A percentile compares a stretch with the other conserved stretches of the same genome.
Evolutionary conservation across 2,797 vertebrate genomes (phyloP).

Genomic region (Fistularia tabacaria): DNA sequence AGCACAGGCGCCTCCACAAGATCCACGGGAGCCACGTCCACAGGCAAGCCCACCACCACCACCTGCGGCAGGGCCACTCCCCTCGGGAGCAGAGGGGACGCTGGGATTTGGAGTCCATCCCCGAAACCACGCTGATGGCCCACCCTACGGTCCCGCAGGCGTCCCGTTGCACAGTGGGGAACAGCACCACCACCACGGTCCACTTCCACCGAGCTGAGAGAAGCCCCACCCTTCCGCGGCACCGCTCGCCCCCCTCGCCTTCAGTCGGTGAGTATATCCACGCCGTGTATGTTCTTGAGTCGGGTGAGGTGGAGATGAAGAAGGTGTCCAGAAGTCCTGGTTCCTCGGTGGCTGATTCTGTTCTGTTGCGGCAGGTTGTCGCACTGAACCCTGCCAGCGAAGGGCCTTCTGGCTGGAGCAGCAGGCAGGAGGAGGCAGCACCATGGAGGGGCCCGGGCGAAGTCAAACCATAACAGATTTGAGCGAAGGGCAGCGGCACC

Average conservation of each 20-base stretch:
- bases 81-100: conserved; percentile 64
- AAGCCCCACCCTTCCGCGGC: conserved; percentile 63
- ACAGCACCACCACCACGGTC: conserved; percentile 62
- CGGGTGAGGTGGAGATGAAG: too few species aligned
- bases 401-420: conserved; percentile 66
- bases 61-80: conserved; percentile 54
- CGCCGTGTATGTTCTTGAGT: background rate
- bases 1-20: conserved; percentile 62
- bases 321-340: too few species aligned
- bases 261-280: conserved; percentile 38
- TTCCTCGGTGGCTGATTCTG: background rate
- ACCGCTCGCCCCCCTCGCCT: conserved; percentile 40
- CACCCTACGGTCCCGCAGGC: conserved; percentile 31
- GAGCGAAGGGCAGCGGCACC: conserved; percentile 44
- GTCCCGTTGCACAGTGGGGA: conserved; percentile 62
- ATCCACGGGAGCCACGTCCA: conserved; percentile 50
- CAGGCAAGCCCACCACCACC: conserved; percentile 20
- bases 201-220: conserved; percentile 69
- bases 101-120: conserved; percentile 75
- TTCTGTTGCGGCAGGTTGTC: conserved; percentile 49
- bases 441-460: conserved; percentile 45
- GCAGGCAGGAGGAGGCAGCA: conserved; percentile 41
- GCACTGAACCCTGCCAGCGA: conserved; percentile 69
- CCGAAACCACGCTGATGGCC: conserved; percentile 51
- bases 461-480: conserved; percentile 63